Conservation (phyloP, 1,140 invertebrate genomes). For the Heliothis virescens region DNA sequence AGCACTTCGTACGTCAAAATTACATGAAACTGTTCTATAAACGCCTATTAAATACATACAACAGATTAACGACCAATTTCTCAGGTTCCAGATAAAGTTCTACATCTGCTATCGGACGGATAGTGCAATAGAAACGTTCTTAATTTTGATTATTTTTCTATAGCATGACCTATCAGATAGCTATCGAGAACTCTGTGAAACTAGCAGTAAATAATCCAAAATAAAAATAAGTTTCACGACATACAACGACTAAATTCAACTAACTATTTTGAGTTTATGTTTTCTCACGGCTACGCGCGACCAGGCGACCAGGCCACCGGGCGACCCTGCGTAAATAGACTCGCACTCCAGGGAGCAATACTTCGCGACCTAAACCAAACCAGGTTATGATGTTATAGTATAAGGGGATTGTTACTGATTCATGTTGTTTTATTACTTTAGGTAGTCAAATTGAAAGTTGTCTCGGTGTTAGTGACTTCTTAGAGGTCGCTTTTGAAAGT, state of each 20-base stretch:
- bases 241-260: neutral
- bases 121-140: too few species aligned
- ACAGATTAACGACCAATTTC: too few species aligned
- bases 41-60: too few species aligned
- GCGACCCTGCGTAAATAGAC: slow-evolving; percentile 14
- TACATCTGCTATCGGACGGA: too few species aligned
- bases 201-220: slow-evolving; percentile 5
- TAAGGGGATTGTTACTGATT: slow-evolving; percentile 4
- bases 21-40: too few species aligned
- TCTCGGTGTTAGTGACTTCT: neutral
- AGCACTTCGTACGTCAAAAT: too few species aligned
- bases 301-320: neutral
- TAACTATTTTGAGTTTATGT: slow-evolving; percentile 1
- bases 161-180: too few species aligned
- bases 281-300: neutral
- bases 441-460: neutral
- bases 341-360: slow-evolving; percentile 20
- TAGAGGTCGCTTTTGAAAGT: too few species aligned
- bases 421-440: neutral
- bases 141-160: too few species aligned
- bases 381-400: slow-evolving; percentile 28
- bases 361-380: slow-evolving; percentile 21
- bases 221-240: neutral
- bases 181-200: too few species aligned
- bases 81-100: too few species aligned